Conservation (phyloP, 2,113 vertebrate species). For the Festucalex cinctus region DNA sequence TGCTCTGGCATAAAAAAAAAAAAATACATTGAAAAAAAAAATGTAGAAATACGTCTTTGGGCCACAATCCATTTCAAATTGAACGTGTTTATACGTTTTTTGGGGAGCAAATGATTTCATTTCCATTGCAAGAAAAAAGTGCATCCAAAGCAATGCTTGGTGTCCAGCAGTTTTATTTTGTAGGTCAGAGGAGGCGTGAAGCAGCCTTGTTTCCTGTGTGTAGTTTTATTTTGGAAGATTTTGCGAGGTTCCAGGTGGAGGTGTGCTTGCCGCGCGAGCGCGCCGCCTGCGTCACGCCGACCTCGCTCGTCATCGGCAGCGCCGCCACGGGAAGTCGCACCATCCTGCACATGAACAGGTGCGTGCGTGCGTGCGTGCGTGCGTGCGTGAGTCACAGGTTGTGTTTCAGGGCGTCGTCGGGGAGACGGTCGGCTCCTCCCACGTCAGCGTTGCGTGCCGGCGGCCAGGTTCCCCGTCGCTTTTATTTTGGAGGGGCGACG, state of each 20-base stretch:
- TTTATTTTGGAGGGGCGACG: constrained; percentile 16
- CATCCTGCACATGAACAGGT: constrained; percentile 65
- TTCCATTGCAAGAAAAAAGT: too few species aligned
- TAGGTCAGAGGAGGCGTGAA: constrained; percentile 2
- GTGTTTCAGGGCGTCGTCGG: constrained; percentile 26
- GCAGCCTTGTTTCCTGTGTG: constrained; percentile 31
- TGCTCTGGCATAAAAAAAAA: too few species aligned
- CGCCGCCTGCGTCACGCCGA: constrained; percentile 45
- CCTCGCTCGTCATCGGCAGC: constrained; percentile 60
- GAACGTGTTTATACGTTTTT: too few species aligned
- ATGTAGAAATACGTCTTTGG: too few species aligned
- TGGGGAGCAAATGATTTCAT: too few species aligned
- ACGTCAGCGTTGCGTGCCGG: background rate
- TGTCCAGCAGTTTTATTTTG: constrained; percentile 8
- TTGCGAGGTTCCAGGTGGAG: constrained; percentile 54
- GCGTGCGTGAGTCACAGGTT: background rate
- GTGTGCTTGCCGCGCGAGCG: constrained; percentile 49
- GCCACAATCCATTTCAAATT: too few species aligned
- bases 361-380: constrained; percentile 13
- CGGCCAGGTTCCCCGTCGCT: background rate
- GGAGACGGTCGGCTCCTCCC: background rate
- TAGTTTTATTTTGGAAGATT: constrained; percentile 67
- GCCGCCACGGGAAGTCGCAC: constrained; percentile 54
- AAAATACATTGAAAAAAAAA: too few species aligned
- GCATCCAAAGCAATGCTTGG: too few species aligned